A percentile compares a stretch with the other conserved stretches of the same genome.
Evolutionary conservation across 2,888 invertebrate genomes (phyloP).

Genomic region (Andrena fulva): DNA sequence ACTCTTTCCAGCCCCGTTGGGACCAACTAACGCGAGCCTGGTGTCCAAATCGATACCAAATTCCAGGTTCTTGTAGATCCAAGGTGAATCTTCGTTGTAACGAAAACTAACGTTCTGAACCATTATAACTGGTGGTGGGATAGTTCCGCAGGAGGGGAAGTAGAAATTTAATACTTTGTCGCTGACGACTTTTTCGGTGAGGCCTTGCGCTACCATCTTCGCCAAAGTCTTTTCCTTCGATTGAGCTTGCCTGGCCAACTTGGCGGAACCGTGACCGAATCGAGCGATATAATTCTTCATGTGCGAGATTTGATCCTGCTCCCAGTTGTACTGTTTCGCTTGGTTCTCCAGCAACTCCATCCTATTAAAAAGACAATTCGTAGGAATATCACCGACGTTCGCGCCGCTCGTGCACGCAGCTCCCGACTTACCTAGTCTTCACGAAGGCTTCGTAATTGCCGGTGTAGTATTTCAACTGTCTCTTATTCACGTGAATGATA

Average conservation of each 20-base stretch:
- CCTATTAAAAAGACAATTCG: conserved; percentile 81
- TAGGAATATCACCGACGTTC: not conserved
- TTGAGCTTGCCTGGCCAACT: conserved; percentile 99
- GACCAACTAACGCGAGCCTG: conserved; percentile 96
- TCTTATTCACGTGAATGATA: conserved; percentile 97
- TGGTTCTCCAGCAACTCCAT: conserved; percentile 98
- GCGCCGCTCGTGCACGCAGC: too few species aligned
- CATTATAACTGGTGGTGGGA: conserved; percentile 99
- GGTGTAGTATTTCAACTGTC: conserved; percentile 96
- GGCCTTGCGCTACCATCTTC: conserved; percentile 99
- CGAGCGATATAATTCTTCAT: conserved; percentile 99
- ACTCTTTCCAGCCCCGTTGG: conserved; percentile 99
- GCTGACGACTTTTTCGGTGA: conserved; percentile 96
- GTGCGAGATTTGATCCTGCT: conserved; percentile 99
- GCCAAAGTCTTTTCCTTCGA: conserved; percentile 99
- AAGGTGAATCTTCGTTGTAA: conserved; percentile 94
- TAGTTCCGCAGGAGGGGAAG: conserved; percentile 96
- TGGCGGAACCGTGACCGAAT: conserved; percentile 99
- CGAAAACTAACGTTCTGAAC: conserved; percentile 98
- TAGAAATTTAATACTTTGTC: conserved; percentile 98
- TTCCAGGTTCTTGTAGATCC: conserved; percentile 98
- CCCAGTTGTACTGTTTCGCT: conserved; percentile 99
- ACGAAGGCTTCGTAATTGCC: conserved; percentile 99
- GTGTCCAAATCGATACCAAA: conserved; percentile 99
- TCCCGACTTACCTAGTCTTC: conserved; percentile 87